phyloP scores from a whole-genome alignment of 2,888 invertebrate genomes.

The Diploptera punctata region DNA sequence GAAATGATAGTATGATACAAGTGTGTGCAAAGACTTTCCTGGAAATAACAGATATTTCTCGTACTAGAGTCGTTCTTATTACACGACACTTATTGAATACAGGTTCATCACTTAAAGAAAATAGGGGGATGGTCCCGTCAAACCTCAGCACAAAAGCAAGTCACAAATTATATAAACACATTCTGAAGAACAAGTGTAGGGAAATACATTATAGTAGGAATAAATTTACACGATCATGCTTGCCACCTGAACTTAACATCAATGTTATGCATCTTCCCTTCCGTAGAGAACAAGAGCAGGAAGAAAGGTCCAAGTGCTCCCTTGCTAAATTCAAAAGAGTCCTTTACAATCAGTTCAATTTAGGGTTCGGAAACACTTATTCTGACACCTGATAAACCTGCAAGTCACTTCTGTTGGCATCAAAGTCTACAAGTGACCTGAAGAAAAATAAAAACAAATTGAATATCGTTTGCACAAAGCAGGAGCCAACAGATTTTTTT shows the following conservation, averaged over 20 bases:
- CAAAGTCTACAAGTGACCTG: neutral
- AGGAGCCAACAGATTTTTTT: neutral
- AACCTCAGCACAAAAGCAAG: too few relatives aligned
- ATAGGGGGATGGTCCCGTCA: too few relatives aligned
- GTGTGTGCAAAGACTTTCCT: neutral
- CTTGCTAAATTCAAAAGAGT: neutral
- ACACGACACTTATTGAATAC: neutral
- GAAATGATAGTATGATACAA: too few relatives aligned
- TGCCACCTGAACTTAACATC: neutral
- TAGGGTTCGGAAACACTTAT: neutral
- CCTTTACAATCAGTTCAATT: too few relatives aligned
- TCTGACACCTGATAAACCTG: too few relatives aligned
- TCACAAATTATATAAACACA: neutral
- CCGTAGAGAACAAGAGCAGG: neutral
- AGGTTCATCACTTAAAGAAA: too few relatives aligned
- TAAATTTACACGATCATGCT: neutral
- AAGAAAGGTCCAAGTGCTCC: too few relatives aligned
- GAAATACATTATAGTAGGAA: neutral
- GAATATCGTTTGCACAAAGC: too few relatives aligned
- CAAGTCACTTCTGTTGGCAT: neutral
- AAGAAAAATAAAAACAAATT: neutral
- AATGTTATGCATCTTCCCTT: neutral
- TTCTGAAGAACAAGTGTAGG: neutral
- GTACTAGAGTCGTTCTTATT: neutral
- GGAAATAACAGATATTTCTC: neutral